phyloP scores from a whole-genome alignment of 2,888 invertebrate genomes.

The Tromatobia lineatoria region DNA sequence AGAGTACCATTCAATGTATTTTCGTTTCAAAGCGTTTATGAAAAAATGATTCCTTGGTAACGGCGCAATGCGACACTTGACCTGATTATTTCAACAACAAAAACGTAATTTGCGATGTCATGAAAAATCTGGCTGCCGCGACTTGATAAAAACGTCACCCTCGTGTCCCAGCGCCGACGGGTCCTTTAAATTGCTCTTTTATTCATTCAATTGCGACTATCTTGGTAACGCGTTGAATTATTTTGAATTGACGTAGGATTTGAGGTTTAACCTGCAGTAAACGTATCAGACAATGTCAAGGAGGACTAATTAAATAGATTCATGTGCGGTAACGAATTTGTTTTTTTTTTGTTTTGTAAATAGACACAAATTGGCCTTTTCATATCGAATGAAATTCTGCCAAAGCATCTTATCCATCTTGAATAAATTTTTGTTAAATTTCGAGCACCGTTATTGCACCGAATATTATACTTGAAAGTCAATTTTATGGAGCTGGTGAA shows the following conservation, averaged over 20 bases:
- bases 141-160: conserved; percentile 27
- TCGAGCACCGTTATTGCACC: no score
- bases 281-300: not conserved
- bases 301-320: not conserved
- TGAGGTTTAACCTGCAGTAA: not conserved
- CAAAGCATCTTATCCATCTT: no score
- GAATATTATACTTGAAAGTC: no score
- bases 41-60: conserved; percentile 6
- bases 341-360: no score
- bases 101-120: conserved; percentile 50
- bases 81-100: conserved; percentile 56
- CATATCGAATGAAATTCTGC: no score
- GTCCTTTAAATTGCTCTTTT: conserved; percentile 35
- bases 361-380: no score
- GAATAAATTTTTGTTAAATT: no score
- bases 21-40: not conserved
- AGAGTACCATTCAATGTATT: not conserved
- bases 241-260: conserved; percentile 4
- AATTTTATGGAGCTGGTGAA: no score
- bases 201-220: conserved; percentile 12
- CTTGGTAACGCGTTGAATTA: not conserved
- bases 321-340: no score
- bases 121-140: conserved; percentile 20
- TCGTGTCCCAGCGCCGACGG: conserved; percentile 48
- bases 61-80: conserved; percentile 61